Evolutionary conservation across 2,113 vertebrate genomes (phyloP).

Genomic region (Percopsis transmontana): DNA sequence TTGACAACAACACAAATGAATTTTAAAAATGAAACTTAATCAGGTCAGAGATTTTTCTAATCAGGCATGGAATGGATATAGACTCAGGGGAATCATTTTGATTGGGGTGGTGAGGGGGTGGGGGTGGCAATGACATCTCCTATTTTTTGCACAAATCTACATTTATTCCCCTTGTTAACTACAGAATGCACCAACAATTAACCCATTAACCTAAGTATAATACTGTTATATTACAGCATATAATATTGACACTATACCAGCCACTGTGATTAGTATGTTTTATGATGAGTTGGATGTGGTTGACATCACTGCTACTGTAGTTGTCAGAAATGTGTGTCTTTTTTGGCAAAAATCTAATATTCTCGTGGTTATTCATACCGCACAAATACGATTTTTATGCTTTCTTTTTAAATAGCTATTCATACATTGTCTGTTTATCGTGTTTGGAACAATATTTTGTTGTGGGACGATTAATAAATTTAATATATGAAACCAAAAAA

Average conservation of each 20-base stretch:
- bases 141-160: slow-evolving; percentile 21
- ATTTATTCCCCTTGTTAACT: slow-evolving; percentile 37
- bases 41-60: neutral
- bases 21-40: neutral
- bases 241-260: slow-evolving; percentile 35
- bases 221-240: slow-evolving; percentile 32
- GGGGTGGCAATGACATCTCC: neutral
- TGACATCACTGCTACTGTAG: slow-evolving; percentile 26
- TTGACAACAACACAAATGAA: slow-evolving; percentile 25
- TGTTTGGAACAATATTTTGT: slow-evolving; percentile 1
- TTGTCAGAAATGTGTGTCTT: slow-evolving; percentile 21
- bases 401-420: no score
- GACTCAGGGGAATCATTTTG: slow-evolving; percentile 19
- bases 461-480: neutral
- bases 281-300: slow-evolving; percentile 29
- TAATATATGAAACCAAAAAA: no score
- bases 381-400: slow-evolving; percentile 3
- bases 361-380: slow-evolving; percentile 11
- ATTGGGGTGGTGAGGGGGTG: neutral
- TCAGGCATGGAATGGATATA: slow-evolving; percentile 4
- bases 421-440: no score
- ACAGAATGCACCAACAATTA: slow-evolving; percentile 28
- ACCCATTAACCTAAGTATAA: no score
- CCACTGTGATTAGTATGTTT: slow-evolving; percentile 30
- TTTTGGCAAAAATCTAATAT: slow-evolving; percentile 15